phyloP scores from a whole-genome alignment of 1,140 invertebrate species.

The Apis cerana region DNA sequence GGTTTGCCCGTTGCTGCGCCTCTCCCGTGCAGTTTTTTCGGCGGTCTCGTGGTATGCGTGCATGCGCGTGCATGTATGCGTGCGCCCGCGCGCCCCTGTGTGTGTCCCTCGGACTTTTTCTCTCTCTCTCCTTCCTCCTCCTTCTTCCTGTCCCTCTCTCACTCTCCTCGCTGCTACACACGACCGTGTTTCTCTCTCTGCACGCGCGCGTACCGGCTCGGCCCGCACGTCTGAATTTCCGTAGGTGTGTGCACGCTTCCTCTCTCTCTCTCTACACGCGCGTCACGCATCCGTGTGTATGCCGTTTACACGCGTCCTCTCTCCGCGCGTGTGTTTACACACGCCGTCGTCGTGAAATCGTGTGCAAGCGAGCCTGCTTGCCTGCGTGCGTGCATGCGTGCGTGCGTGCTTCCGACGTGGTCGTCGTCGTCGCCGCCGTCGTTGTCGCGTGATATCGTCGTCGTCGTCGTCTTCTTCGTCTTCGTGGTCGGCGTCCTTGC shows the following conservation, averaged over 20 bases:
- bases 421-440: background rate
- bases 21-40: slow-evolving; percentile 81
- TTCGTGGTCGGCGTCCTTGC: background rate
- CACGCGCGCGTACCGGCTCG: slow-evolving; percentile 25
- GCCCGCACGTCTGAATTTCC: slow-evolving; percentile 38
- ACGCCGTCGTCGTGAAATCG: background rate
- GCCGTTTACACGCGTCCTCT: slow-evolving; percentile 21
- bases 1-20: slow-evolving; percentile 79
- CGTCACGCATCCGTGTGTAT: slow-evolving; percentile 56
- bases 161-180: slow-evolving; percentile 59
- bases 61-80: slow-evolving; percentile 65
- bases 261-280: background rate
- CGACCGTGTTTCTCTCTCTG: slow-evolving; percentile 52
- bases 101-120: slow-evolving; percentile 62
- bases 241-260: slow-evolving; percentile 8
- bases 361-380: background rate
- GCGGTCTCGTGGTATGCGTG: slow-evolving; percentile 71
- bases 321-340: slow-evolving; percentile 32
- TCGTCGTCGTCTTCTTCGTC: background rate
- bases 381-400: slow-evolving; percentile 19
- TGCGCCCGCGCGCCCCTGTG: slow-evolving; percentile 56
- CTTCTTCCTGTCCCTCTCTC: slow-evolving; percentile 62
- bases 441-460: background rate
- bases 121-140: slow-evolving; percentile 57
- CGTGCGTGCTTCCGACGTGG: slow-evolving; percentile 42